Conservation (phyloP, 2,888 invertebrate genomes). For the Heliconius aoede region DNA sequence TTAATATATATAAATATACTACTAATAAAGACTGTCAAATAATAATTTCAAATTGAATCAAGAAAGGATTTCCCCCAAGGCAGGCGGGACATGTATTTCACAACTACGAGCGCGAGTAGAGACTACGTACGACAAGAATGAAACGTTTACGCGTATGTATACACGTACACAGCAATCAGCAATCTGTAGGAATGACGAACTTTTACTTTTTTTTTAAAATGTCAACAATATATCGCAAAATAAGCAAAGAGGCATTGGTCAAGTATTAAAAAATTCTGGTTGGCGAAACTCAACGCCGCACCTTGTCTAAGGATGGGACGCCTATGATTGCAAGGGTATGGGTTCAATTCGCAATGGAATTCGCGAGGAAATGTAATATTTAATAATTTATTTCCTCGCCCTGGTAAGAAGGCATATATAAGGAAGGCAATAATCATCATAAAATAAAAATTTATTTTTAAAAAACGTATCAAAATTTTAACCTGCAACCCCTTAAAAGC, state of each 20-base stretch:
- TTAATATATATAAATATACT: not conserved
- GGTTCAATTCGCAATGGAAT: too few relatives aligned
- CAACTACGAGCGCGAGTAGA: conserved; percentile 3
- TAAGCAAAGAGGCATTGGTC: not conserved
- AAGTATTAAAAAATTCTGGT: not conserved
- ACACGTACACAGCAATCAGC: conserved; percentile 27
- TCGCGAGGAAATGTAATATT: too few relatives aligned
- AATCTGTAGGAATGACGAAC: not conserved
- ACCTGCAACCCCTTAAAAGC: not conserved
- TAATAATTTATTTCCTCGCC: too few relatives aligned
- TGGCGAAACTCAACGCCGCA: not conserved
- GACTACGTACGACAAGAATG: conserved; percentile 12
- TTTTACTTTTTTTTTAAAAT: not conserved
- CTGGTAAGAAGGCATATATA: too few relatives aligned
- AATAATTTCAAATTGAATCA: not conserved
- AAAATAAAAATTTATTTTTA: not conserved
- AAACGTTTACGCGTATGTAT: conserved; percentile 32
- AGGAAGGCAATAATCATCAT: too few relatives aligned
- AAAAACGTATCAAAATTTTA: not conserved
- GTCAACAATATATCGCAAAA: not conserved
- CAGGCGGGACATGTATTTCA: conserved; percentile 29
- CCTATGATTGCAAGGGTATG: too few relatives aligned
- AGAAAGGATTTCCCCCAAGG: conserved; percentile 36
- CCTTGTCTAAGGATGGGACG: not conserved
- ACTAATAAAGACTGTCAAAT: not conserved